Conservation (phyloP, 1,140 invertebrate genomes). For the Drosophila cardini region DNA sequence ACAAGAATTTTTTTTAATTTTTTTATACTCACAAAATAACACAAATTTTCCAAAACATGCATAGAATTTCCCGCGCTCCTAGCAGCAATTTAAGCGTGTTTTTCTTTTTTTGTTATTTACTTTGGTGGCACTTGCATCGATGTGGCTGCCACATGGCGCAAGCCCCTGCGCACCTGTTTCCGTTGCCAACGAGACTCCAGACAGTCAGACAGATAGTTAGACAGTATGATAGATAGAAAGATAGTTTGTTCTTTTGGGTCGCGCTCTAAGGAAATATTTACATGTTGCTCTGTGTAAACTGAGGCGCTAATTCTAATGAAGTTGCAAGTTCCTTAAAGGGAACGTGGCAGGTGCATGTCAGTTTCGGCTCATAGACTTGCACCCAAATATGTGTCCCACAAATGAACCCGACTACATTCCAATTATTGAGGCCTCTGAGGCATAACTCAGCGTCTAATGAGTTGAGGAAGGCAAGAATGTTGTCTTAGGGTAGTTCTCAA, state of each 20-base stretch:
- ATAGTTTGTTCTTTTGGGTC: conserved; percentile 16
- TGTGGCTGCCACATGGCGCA: conserved; percentile 22
- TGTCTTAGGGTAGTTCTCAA: conserved; percentile 15
- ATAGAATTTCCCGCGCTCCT: conserved; percentile 41
- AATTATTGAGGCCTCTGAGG: conserved; percentile 49
- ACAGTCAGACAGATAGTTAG: conserved; percentile 3
- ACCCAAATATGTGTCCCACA: conserved; percentile 23
- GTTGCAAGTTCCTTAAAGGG: conserved; percentile 45
- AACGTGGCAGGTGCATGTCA: conserved; percentile 68
- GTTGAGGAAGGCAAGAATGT: background rate
- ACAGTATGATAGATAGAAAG: conserved; percentile 17
- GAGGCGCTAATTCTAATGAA: conserved; percentile 71
- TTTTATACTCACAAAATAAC: conserved; percentile 47
- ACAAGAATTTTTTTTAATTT: conserved; percentile 55
- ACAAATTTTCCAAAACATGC: conserved; percentile 17
- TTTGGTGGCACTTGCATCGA: conserved; percentile 61
- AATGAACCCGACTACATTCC: conserved; percentile 17
- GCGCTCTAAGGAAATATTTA: conserved; percentile 61
- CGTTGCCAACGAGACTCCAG: conserved; percentile 60
- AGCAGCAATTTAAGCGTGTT: conserved; percentile 39
- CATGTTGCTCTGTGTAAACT: conserved; percentile 36
- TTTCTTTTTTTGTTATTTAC: conserved; percentile 39
- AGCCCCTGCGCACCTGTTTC: conserved; percentile 66
- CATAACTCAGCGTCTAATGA: conserved; percentile 60
- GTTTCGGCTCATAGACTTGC: conserved; percentile 33